Evolutionary conservation across 2,888 invertebrate genomes (phyloP), one percentile per base, ranked within the genome.

Genomic region (Mantis religiosa): DNA sequence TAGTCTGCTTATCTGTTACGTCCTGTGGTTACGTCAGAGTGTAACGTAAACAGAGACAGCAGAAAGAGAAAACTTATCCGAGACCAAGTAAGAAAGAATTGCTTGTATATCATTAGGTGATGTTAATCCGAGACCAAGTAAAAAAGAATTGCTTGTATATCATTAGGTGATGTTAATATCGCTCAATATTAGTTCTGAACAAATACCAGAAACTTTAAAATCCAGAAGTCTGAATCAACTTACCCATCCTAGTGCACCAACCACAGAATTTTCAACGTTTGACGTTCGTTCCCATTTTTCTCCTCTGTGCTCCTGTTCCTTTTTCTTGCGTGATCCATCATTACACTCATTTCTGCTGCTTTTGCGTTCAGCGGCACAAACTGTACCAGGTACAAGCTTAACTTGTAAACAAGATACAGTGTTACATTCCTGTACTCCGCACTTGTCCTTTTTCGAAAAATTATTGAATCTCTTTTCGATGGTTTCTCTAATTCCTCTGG

Each of bases 381-480:
- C 41, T 28, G 82, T 88, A 6, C 87, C 71, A 83, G 85, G 83
- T 9, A 85, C 27, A 41, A 87, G 83, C n/a, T 87, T 85, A 28
- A 81, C 28, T 84, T 82, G 83, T 54, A 85, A 14, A 82, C 54
- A 28, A 8, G 84, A 25, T 20, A 47, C 92, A n/a, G 85, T 34
- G 9, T 81, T 87, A 25, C 84, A 34, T 15, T 87, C 90, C 85
- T 89, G 87, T 28, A 54, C 87, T 28, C 88, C 15, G 84, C 88
- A 41, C 25, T 30, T 83, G 15, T 89, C 83, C n/a, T 85, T 47
- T 30, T 83, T 87, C 25, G 34, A 82, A 7, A 85, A 47, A 87
- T 94, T 93, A 91, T 94, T 94, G 89, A 93, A 93, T 91, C 94
- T 93, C 91, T 93, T 93, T 91, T 94, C 94, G 91, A 94, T 92